Base-by-base conservation (phyloP, 2,797 vertebrate genomes). In the Borostomias antarcticus region DNA sequence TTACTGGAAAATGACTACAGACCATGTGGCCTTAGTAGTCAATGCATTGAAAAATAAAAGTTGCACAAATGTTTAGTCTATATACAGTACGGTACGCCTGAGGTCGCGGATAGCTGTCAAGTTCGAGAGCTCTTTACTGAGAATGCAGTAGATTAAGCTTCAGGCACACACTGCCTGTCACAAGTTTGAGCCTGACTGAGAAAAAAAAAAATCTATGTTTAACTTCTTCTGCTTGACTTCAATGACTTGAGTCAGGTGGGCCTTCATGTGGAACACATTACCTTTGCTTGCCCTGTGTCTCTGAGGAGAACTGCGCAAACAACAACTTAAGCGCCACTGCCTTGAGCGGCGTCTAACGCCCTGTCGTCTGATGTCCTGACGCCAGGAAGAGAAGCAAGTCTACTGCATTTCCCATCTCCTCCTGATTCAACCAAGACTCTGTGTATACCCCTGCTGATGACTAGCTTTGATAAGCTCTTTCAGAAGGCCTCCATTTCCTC, bases 381-480 rank as follows among this genome's bases (percentile, higher is more conserved):
- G 25, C 26, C 26, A 10, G 26, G 51, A 29, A 53, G 26, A 0
- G 51, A 28, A 11, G 15, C 53, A 15, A 29, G 53, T 28, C 17
- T 17, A 28, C 30, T 30, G 47, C 26, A 29, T 28, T 37, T 26
- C 25, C 51, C n/a, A 50, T 43, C 51, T n/a, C 62, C 25, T 53
- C 33, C 52, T 54, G 35, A 40, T 45, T 54, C 17, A 53, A 30
- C 47, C 50, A 23, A 17, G 5, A 17, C 48, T 53, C 26, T 40
- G 47, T 9, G n/a, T 48, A 32, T 17, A 56, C 26, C 29, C 66
- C 61, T 37, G 58, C 62, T 69, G 63, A 64, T 72, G 58, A 53
- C 60, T 57, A 29, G 57, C 73, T 75, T 66, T 70, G 69, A 72
- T 73, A 70, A 62, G 40, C 65, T 51, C 33, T 52, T 58, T 43